phyloP scores from a whole-genome alignment of 2,113 vertebrate species.

The Lethenteron camtschaticum region DNA sequence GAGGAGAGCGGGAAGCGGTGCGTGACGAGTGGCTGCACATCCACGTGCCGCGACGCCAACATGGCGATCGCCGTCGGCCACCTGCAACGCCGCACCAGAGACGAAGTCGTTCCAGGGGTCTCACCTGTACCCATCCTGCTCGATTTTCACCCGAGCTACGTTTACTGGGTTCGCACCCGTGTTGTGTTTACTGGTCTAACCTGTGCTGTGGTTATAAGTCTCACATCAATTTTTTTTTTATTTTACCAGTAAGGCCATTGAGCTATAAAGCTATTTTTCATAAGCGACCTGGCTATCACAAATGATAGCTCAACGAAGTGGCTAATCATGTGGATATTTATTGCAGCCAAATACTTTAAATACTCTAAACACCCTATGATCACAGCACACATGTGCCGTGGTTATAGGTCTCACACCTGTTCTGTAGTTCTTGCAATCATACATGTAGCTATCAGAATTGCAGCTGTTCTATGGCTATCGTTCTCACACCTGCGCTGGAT shows the following conservation, averaged over 20 bases:
- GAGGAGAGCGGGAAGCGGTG: constrained; percentile 82
- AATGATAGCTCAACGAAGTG: too few relatives aligned
- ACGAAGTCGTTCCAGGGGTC: background rate
- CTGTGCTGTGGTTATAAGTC: background rate
- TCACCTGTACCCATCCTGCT: background rate
- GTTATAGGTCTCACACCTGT: background rate
- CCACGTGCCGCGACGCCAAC: constrained; percentile 49
- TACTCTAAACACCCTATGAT: too few relatives aligned
- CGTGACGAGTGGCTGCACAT: constrained; percentile 64
- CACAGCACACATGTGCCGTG: background rate
- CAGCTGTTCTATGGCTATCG: too few relatives aligned
- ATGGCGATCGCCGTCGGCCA: constrained; percentile 79
- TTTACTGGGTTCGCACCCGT: background rate
- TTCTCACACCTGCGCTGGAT: background rate
- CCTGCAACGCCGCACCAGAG: constrained; percentile 22
- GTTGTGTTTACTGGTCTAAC: background rate
- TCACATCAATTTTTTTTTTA: background rate
- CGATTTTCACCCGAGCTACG: background rate
- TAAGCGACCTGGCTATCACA: too few relatives aligned
- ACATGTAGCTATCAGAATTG: background rate
- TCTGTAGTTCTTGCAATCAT: background rate
- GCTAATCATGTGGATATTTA: too few relatives aligned
- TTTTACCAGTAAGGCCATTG: background rate
- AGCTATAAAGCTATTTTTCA: too few relatives aligned
- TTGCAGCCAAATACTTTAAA: too few relatives aligned